Base-by-base conservation (phyloP, 1,140 invertebrate species). In the Danaus melanippus region DNA sequence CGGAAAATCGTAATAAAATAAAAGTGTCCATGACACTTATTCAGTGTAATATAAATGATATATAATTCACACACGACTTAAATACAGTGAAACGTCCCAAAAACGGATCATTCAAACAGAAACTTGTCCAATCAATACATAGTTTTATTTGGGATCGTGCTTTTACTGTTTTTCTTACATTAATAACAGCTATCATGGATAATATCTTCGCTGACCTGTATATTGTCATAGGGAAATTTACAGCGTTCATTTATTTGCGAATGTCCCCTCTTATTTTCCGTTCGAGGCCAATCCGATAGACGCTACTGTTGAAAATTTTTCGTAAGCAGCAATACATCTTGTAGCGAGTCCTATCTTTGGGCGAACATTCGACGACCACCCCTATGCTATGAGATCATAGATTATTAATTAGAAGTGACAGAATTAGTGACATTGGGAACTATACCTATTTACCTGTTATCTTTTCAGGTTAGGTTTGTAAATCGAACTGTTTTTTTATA, bases 211-310 rank as follows among this genome's bases (percentile, higher is more conserved):
- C 83, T 86, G 83, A 86, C 80, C 83, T 86, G 83, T 86, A 84
- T 86, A 86, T 86, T 84, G 80, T 86, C 83, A 79, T 83, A 77
- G 77, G 69, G 80, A 81, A 81, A 86, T 86, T 86, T 86, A 86
- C 78, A 69, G 66, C 77, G 63, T 57, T 86, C 83, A 86, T 86
- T 86, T 86, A 84, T 86, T 78, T 81, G 76, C 72, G 66, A 69
- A 60, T 76, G 76, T 79, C 77, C 77, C 82, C 80, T 84, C 80
- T 86, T 86, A 84, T 84, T 86, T 86, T 84, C 74, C 80, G 79
- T 84, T 86, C 74, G 73, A 66, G 71, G 80, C 80, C 82, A 80
- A 84, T 85, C 79, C 68, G 81, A 84, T 82, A 83, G 76, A 72
- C 67, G 66, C 59, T 72, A 78, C 75, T 79, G 76, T 85, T 85